phyloP scores from a whole-genome alignment of 2,888 invertebrate species.

The Volucella zonaria region DNA sequence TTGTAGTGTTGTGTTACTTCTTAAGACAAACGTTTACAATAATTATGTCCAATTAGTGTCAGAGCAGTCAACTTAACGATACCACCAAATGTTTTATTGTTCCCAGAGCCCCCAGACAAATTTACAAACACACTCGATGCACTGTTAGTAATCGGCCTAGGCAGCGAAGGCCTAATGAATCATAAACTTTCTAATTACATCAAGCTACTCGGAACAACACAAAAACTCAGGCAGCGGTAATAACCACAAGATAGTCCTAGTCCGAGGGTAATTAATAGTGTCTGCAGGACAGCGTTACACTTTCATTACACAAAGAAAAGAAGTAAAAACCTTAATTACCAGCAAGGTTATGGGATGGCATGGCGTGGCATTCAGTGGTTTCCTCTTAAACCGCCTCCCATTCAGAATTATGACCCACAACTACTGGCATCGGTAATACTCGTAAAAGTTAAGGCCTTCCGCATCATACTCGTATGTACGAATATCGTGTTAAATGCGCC shows the following conservation, averaged over 20 bases:
- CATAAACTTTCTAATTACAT: constrained; percentile 60
- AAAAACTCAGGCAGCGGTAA: neutral
- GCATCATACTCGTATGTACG: too few species aligned
- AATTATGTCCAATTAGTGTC: constrained; percentile 59
- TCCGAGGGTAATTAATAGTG: constrained; percentile 35
- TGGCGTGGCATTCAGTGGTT: constrained; percentile 8
- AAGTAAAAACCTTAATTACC: constrained; percentile 35
- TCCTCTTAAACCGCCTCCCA: constrained; percentile 2
- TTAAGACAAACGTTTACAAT: neutral
- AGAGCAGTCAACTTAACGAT: constrained; percentile 51
- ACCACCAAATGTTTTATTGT: constrained; percentile 50
- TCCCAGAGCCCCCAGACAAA: constrained; percentile 26
- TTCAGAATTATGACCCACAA: constrained; percentile 23
- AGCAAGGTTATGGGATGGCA: constrained; percentile 33
- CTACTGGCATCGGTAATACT: neutral
- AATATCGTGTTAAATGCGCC: constrained; percentile 2
- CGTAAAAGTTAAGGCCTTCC: constrained; percentile 5
- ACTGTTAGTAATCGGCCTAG: neutral
- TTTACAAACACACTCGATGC: neutral
- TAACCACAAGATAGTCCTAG: constrained; percentile 5
- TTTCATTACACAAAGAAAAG: constrained; percentile 22
- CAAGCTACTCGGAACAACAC: constrained; percentile 10
- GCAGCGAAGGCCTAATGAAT: constrained; percentile 36
- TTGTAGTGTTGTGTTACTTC: neutral
- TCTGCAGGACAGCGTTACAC: constrained; percentile 42